Evolutionary conservation across 1,140 invertebrate genomes (phyloP).

Genomic region (Thaumetopoea pityocampa): DNA sequence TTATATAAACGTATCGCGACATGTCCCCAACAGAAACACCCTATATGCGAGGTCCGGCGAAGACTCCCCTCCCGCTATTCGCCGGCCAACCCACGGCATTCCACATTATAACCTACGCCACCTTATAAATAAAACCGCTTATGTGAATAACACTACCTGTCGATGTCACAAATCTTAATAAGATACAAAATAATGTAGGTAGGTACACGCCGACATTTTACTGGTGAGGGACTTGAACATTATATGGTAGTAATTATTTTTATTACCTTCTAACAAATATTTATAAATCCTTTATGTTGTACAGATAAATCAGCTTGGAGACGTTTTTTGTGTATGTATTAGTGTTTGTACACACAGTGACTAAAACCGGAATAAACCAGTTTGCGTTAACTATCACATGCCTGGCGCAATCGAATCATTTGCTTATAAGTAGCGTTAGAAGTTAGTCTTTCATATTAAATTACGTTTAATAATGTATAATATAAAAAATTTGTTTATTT

Average conservation of each 20-base stretch:
- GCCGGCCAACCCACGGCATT: conserved; percentile 45
- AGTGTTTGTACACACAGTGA: no score
- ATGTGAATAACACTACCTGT: conserved; percentile 56
- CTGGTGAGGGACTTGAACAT: conserved; percentile 6
- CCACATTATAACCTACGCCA: conserved; percentile 60
- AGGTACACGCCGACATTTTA: conserved; percentile 54
- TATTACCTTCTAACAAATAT: background rate
- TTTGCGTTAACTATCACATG: no score
- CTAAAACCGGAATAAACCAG: no score
- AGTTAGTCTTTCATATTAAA: no score
- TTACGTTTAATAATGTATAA: no score
- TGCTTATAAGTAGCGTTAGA: no score
- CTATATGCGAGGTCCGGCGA: conserved; percentile 40
- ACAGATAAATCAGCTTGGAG: no score
- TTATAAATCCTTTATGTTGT: no score
- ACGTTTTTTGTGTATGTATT: no score
- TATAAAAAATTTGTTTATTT: no score
- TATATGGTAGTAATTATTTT: conserved; percentile 5
- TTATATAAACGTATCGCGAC: no score
- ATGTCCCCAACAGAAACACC: conserved; percentile 18
- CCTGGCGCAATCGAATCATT: no score
- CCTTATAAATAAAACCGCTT: conserved; percentile 68
- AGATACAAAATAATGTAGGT: conserved; percentile 29
- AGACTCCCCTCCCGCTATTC: conserved; percentile 37
- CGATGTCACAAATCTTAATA: conserved; percentile 43